Evolutionary conservation across 2,113 vertebrate species (phyloP).

Genomic region (Brachyhypopomus gauderio): DNA sequence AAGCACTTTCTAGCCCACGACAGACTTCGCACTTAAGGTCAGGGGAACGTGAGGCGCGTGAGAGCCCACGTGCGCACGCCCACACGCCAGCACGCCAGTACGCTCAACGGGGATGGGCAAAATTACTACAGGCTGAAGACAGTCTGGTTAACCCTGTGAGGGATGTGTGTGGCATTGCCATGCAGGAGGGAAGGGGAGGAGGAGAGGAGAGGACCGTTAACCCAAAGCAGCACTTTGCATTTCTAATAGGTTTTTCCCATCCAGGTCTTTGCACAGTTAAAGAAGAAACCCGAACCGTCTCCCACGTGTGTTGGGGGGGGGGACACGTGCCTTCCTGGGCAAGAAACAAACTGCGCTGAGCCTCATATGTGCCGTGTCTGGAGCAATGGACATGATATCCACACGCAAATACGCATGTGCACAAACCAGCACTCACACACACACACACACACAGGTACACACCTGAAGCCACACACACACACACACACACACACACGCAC

Average conservation of each 20-base stretch:
- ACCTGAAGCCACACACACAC: background rate
- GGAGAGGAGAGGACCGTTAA: conserved; percentile 23
- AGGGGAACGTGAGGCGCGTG: conserved; percentile 27
- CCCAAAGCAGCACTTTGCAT: conserved; percentile 41
- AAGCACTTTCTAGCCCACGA: conserved; percentile 39
- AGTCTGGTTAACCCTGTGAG: conserved; percentile 52
- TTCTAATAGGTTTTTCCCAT: conserved; percentile 39
- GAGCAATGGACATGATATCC: background rate
- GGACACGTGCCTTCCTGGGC: conserved; percentile 34
- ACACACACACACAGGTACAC: background rate
- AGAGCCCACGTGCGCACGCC: background rate
- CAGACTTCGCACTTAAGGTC: conserved; percentile 20
- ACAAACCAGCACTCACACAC: conserved; percentile 2
- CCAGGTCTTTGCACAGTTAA: conserved; percentile 37
- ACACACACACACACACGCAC: conserved; percentile 14
- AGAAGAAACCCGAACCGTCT: conserved; percentile 38
- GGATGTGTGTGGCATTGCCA: conserved; percentile 34
- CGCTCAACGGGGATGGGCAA: conserved; percentile 6
- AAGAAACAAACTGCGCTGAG: conserved; percentile 27
- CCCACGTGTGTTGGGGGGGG: conserved; percentile 6
- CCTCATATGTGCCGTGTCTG: background rate
- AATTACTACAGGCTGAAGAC: conserved; percentile 46
- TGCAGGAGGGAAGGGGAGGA: conserved; percentile 32
- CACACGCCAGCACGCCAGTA: conserved; percentile 5
- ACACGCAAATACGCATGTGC: conserved; percentile 1